Percentiles rank a stretch among this genome's conserved stretches.
phyloP scores from a whole-genome alignment of 2,888 invertebrate genomes.

The Tryphoninae sp. region DNA sequence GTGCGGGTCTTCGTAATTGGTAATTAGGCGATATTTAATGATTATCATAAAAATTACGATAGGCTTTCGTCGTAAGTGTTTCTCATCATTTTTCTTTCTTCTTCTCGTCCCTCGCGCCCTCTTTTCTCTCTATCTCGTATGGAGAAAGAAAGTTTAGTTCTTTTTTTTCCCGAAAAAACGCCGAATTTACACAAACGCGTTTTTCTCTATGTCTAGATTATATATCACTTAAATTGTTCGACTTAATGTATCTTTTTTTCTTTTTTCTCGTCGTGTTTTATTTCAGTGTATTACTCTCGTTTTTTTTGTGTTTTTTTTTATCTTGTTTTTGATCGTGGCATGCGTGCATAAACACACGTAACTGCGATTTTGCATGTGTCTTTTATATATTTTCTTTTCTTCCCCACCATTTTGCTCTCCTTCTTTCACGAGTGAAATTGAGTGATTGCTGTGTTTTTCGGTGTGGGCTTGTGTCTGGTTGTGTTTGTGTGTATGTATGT shows the following conservation, averaged over 20 bases:
- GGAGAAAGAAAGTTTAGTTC: conserved; percentile 73
- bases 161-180: conserved; percentile 71
- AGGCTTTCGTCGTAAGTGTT: conserved; percentile 63
- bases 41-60: conserved; percentile 78
- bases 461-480: conserved; percentile 63
- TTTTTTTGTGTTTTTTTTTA: conserved; percentile 9
- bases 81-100: conserved; percentile 31
- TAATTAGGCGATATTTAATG: conserved; percentile 78
- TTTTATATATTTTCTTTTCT: conserved; percentile 52
- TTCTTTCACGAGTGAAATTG: conserved; percentile 58
- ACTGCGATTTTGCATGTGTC: conserved; percentile 41
- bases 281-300: conserved; percentile 60
- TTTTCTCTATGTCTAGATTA: conserved; percentile 78
- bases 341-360: conserved; percentile 28
- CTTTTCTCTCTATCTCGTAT: conserved; percentile 65
- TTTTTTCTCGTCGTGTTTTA: conserved; percentile 58
- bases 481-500: conserved; percentile 59
- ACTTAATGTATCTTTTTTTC: conserved; percentile 74
- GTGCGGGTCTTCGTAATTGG: conserved; percentile 74
- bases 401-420: conserved; percentile 26
- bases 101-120: conserved; percentile 69
- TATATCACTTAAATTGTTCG: conserved; percentile 79
- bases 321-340: conserved; percentile 60
- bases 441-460: conserved; percentile 43
- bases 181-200: conserved; percentile 78